Percentiles rank a stretch among this genome's conserved stretches.
These are phyloP conservation scores for Sciurus niger DNA, from an alignment of 2,113 vertebrate species.

Conservation along the genomic window DNA sequence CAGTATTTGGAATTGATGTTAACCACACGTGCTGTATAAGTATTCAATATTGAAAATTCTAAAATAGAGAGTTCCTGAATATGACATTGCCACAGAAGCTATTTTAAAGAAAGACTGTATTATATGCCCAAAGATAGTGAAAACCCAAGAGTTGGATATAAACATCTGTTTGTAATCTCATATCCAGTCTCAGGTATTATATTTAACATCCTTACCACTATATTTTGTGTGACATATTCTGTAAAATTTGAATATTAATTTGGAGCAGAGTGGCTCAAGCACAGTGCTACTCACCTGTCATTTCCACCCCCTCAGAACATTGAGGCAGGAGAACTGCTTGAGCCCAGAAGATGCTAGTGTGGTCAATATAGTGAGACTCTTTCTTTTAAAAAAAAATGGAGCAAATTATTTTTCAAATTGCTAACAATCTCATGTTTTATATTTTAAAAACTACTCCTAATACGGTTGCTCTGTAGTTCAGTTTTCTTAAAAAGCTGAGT, in stretches of 20 bases:
- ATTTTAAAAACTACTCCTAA: neutral
- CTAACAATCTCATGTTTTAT: slow-evolving; percentile 24
- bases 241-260: slow-evolving; percentile 41
- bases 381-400: neutral
- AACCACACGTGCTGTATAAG: neutral
- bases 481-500: slow-evolving; percentile 33
- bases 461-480: slow-evolving; percentile 6
- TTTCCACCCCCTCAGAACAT: neutral
- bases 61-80: neutral
- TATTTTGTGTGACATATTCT: slow-evolving; percentile 41
- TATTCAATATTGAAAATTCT: neutral
- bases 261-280: neutral
- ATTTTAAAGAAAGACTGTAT: neutral
- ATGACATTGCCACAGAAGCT: neutral
- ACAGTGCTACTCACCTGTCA: neutral
- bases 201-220: slow-evolving; percentile 27
- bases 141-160: neutral
- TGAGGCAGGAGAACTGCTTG: neutral
- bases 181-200: neutral
- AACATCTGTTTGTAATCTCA: neutral
- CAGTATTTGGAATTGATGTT: slow-evolving; percentile 35
- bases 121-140: neutral
- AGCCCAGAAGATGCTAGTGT: neutral
- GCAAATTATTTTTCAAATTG: slow-evolving; percentile 50
- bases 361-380: neutral